Evolutionary conservation across 2,797 vertebrate species (phyloP).

Genomic region (Neosilurus mollespiculum): DNA sequence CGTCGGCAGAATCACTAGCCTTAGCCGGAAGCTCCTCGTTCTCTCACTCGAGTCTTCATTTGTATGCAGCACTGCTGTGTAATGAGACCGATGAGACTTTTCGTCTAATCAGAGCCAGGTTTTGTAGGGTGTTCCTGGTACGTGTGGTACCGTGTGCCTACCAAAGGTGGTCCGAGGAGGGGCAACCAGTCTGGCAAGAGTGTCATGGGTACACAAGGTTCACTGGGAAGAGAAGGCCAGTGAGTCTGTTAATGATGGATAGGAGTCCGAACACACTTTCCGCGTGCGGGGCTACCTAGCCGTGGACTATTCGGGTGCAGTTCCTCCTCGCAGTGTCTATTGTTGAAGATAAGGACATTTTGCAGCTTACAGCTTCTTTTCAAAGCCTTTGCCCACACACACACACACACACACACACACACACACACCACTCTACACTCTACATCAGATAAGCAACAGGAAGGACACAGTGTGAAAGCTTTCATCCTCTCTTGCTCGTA

Average conservation of each 20-base stretch:
- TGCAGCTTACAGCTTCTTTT: slow-evolving; percentile 9
- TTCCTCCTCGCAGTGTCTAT: not conserved
- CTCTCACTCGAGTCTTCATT: slow-evolving; percentile 14
- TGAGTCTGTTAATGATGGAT: no score
- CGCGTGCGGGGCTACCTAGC: no score
- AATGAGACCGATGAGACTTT: not conserved
- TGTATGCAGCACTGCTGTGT: not conserved
- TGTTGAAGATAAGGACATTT: slow-evolving; percentile 7
- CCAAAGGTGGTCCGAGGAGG: no score
- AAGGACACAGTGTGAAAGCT: slow-evolving; percentile 17
- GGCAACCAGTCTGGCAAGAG: no score
- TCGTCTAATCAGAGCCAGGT: slow-evolving; percentile 7
- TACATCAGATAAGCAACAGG: slow-evolving; percentile 10
- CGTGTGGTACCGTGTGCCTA: no score
- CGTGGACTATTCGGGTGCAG: no score
- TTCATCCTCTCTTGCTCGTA: not conserved
- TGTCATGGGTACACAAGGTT: no score
- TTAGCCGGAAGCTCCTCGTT: not conserved
- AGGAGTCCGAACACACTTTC: no score
- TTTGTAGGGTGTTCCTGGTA: no score
- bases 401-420: not conserved
- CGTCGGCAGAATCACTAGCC: slow-evolving; percentile 12
- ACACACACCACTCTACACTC: not conserved
- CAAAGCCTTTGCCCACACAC: slow-evolving; percentile 13
- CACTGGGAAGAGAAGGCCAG: no score